Evolutionary conservation across 1,140 invertebrate species (phyloP), one percentile per base, ranked within the genome.

Genomic region (Neoseiulus cucumeris): DNA sequence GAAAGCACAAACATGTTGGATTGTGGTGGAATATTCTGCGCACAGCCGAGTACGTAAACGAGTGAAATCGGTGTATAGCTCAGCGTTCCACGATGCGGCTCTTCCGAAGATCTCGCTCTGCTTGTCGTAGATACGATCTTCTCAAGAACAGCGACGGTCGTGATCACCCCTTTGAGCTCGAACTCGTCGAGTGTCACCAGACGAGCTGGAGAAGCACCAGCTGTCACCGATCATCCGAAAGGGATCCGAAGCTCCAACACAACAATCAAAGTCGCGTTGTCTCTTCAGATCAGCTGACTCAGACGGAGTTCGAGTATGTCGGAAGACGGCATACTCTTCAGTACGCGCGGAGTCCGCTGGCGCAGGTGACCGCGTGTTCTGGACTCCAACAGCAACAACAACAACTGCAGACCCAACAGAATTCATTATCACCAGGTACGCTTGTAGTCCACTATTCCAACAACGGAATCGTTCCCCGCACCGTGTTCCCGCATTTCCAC

Each of bases 211-310:
- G 33, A 17, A 25, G 14, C 22, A 14, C 4, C 33, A 25, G 14
- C 22, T 25, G 14, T 59, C 22, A 22, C 5, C 45, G 45, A 20
- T 25, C 14, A 25, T 59, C 25, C 22, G 22, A 59, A 59, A 14
- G 51, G 17, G 2, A 33, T 29, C 14, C 25, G 51, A 1, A 59
- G 51, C 9, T 29, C 25, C 22, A n/a, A 20, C 22, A 17, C 25
- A n/a, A 20, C 22, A 17, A 12, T 33, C 51, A 59, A 33, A 33
- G 51, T 17, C 14, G 22, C 33, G 51, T 59, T 25, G 33, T 33
- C 25, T 59, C 51, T 59, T 59, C 51, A 59, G 51, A 59, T 59
- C 51, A 59, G 51, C 51, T 59, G 51, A 59, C 51, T 25, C 51
- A 59, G 22, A 59, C 51, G 51, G 51, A 59, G 51, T 18, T 59